A percentile compares a stretch with the other conserved stretches of the same genome.
phyloP scores from a whole-genome alignment of 2,113 vertebrate genomes.

The Chrysochloris asiatica region DNA sequence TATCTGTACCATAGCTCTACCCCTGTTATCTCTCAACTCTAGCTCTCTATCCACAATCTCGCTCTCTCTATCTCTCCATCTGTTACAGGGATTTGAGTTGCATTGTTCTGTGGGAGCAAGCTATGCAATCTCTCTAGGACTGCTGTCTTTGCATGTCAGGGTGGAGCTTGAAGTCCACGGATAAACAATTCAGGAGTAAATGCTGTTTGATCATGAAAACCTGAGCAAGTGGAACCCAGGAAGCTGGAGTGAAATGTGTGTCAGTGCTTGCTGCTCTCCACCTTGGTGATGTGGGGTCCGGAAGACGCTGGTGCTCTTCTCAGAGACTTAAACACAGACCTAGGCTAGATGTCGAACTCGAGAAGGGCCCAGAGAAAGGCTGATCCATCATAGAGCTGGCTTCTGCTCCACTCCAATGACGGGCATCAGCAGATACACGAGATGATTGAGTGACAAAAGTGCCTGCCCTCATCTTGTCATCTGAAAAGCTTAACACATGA shows the following conservation, averaged over 20 bases:
- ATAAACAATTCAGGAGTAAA: neutral
- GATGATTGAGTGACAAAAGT: too few relatives aligned
- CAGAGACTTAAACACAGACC: neutral
- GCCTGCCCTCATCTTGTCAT: neutral
- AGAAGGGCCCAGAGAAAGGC: neutral
- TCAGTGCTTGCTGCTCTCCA: neutral
- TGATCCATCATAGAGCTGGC: neutral
- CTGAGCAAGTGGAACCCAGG: neutral
- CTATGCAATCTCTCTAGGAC: neutral
- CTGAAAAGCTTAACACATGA: too few relatives aligned
- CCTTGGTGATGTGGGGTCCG: neutral
- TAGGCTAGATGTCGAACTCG: neutral
- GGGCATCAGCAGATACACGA: neutral
- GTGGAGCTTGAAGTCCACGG: neutral
- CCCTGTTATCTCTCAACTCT: too few relatives aligned
- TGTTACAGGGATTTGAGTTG: neutral
- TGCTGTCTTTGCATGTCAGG: neutral
- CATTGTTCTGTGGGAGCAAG: neutral
- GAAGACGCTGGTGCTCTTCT: neutral
- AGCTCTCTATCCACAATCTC: too few relatives aligned
- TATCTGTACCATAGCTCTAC: too few relatives aligned
- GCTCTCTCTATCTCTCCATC: too few relatives aligned
- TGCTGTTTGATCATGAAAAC: neutral
- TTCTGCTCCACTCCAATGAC: neutral
- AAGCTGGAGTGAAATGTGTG: neutral